Evolutionary conservation across 1,140 invertebrate species (phyloP), one percentile per base, ranked within the genome.

Genomic region (Drosophila teissieri): DNA sequence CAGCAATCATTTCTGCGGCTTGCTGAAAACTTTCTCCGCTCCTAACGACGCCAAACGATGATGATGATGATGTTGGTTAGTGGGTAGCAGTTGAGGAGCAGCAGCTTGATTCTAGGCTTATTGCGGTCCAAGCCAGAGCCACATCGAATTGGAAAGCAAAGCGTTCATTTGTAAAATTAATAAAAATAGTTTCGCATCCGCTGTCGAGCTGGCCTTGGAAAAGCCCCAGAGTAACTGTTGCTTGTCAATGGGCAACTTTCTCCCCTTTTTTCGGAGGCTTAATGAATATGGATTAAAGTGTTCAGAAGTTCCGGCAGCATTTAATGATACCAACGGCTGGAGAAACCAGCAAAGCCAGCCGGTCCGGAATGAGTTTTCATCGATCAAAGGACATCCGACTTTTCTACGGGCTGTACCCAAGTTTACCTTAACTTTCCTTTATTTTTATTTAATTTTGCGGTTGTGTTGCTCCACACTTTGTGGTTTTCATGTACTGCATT

Each of bases 101-200:
- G n/a, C n/a, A n/a, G n/a, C n/a, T n/a, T n/a, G n/a, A n/a, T 8
- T 6, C 17, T n/a, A 37, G 56, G 31, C 51, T 56, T 22, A 55
- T 61, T 61, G 58, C 58, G n/a, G 51, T 52, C 8, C 8, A 7
- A 15, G 1, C 49, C 55, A 19, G 5, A 27, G 52, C 64, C 69
- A 45, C 36, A 70, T 39, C 67, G 68, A 62, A 52, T 48, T 51
- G 46, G 57, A 63, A 54, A 63, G 77, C 63, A 49, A 69, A 60
- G 63, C 53, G 58, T 80, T 69, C 70, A 69, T 73, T 83, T 67
- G 61, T 80, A 63, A 79, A 84, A 79, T 84, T 79, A 82, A 82
- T 78, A 78, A 63, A 82, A 82, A 73, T 75, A 57, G 73, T 75
- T 75, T 68, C 53, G 34, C 51, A 56, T 54, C 55, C 48, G 19